phyloP scores from a whole-genome alignment of 2,888 invertebrate genomes.

The Heliconius ismenius region DNA sequence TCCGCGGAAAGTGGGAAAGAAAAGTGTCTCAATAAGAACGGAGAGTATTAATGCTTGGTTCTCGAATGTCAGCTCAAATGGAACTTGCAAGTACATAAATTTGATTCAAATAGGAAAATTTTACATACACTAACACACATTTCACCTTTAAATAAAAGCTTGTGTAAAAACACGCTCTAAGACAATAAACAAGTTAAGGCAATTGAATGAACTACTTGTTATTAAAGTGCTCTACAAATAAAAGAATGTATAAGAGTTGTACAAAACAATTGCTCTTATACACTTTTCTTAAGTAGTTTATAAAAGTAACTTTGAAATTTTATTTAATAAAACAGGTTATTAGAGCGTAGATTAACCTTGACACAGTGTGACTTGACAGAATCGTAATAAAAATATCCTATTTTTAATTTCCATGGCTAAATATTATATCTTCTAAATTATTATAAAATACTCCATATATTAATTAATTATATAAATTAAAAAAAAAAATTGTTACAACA shows the following conservation, averaged over 20 bases:
- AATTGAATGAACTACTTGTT: neutral
- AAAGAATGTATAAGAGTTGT: neutral
- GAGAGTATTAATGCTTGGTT: too few species aligned
- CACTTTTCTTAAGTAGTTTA: neutral
- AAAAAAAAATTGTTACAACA: neutral
- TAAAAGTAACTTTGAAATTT: neutral
- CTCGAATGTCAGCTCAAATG: too few species aligned
- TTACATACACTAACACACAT: too few species aligned
- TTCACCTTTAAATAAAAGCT: too few species aligned
- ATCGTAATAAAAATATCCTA: constrained; percentile 33
- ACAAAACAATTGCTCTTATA: neutral
- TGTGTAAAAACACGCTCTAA: neutral
- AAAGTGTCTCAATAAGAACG: too few species aligned
- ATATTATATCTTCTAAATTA: neutral
- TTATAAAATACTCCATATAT: neutral
- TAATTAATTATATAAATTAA: neutral
- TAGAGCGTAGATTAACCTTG: constrained; percentile 63
- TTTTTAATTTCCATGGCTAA: constrained; percentile 3
- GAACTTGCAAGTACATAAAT: too few species aligned
- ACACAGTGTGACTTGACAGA: constrained; percentile 54
- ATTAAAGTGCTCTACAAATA: neutral
- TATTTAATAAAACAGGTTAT: constrained; percentile 53
- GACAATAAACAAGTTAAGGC: neutral
- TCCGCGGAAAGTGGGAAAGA: too few species aligned
- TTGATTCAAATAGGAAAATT: too few species aligned